These are phyloP conservation scores for Alsophila aescularia DNA, from an alignment of 2,888 invertebrate genomes.

Conservation along the genomic window DNA sequence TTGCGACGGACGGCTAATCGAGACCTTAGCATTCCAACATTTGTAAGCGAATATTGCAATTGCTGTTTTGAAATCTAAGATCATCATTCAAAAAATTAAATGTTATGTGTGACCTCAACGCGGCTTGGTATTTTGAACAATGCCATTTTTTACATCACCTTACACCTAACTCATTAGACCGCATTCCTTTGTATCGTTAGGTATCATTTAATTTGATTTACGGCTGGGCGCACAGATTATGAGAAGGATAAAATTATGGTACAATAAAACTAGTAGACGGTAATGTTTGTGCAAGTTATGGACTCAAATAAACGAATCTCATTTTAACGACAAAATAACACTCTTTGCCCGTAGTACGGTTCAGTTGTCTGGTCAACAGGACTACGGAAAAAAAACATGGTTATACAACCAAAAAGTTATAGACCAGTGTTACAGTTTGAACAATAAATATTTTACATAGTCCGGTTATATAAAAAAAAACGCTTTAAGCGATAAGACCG, in stretches of 20 bases:
- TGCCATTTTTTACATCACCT: slow-evolving; percentile 17
- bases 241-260: background rate
- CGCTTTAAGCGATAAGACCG: too few species aligned
- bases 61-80: slow-evolving; percentile 16
- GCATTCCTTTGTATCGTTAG: slow-evolving; percentile 28
- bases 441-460: too few species aligned
- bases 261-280: background rate
- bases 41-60: slow-evolving; percentile 12
- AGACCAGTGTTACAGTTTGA: too few species aligned
- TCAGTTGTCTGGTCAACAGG: too few species aligned
- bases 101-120: slow-evolving; percentile 31
- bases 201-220: slow-evolving; percentile 17
- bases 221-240: slow-evolving; percentile 9
- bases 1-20: slow-evolving; percentile 13
- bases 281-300: too few species aligned
- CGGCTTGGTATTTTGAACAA: slow-evolving; percentile 24
- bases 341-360: too few species aligned
- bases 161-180: slow-evolving; percentile 17
- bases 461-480: too few species aligned
- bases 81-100: slow-evolving; percentile 30
- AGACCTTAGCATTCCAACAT: slow-evolving; percentile 33
- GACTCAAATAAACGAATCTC: too few species aligned
- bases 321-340: too few species aligned
- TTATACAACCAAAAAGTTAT: too few species aligned
- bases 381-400: too few species aligned